Percentiles rank a stretch among this genome's conserved stretches.
Evolutionary conservation across 2,113 vertebrate genomes (phyloP).

Genomic region (Pavo muticus): DNA sequence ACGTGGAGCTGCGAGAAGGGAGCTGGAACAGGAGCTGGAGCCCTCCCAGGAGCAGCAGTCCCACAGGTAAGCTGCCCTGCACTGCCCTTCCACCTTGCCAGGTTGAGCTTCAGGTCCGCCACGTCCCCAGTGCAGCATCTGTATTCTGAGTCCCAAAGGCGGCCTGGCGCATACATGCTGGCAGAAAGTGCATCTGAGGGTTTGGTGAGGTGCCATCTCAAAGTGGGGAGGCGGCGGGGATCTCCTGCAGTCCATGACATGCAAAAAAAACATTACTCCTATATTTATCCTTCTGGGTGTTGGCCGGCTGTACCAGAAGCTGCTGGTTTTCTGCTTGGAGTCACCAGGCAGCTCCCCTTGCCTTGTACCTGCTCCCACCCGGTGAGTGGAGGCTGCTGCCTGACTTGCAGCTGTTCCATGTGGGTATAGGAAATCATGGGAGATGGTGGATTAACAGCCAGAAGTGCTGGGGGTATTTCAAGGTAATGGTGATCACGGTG

Average conservation of each 20-base stretch:
- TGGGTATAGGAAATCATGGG: not conserved
- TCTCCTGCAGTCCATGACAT: not conserved
- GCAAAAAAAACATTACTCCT: not conserved
- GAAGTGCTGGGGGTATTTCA: accelerated
- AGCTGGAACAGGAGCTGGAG: not conserved
- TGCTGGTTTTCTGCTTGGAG: not conserved
- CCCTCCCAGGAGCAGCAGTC: not conserved
- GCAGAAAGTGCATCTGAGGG: not conserved
- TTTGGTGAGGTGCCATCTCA: not conserved
- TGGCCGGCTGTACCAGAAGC: not conserved
- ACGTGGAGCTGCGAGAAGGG: not conserved
- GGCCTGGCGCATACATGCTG: accelerated
- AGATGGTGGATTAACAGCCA: accelerated
- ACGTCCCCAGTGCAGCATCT: not conserved
- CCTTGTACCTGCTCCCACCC: accelerated
- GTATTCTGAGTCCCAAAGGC: not conserved
- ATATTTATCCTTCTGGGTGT: not conserved
- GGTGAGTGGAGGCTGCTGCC: accelerated
- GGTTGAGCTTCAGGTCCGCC: not conserved
- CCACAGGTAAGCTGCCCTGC: not conserved
- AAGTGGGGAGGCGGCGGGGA: accelerated
- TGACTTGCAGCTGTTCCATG: not conserved
- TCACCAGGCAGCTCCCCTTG: not conserved
- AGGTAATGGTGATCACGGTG: not conserved
- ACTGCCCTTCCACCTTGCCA: not conserved